These are phyloP conservation scores for Pionites leucogaster DNA, from an alignment of 2,113 vertebrate genomes.

Conservation along the genomic window DNA sequence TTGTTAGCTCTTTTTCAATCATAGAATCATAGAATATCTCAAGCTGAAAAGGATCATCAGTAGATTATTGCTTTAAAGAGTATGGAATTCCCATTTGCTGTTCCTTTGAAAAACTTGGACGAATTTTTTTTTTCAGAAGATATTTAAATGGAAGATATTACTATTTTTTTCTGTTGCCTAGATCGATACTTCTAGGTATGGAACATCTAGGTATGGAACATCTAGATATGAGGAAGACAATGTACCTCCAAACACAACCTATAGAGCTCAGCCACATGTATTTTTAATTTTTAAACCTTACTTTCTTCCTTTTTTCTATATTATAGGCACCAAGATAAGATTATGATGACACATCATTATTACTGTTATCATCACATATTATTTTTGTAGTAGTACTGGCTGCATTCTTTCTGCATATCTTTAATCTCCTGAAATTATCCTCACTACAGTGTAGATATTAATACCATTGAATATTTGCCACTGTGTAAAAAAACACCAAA, in stretches of 20 bases:
- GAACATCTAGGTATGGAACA: not conserved
- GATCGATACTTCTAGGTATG: not conserved
- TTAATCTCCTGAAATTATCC: not conserved
- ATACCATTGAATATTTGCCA: not conserved
- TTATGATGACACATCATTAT: not conserved
- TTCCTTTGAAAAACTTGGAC: not conserved
- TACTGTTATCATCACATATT: not conserved
- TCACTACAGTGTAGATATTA: not conserved
- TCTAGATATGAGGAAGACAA: not conserved
- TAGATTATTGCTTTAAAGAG: not conserved
- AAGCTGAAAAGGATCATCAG: not conserved
- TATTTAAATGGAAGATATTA: not conserved
- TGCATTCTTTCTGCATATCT: not conserved
- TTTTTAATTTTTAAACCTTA: not conserved
- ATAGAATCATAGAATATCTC: not conserved
- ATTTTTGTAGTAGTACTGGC: not conserved
- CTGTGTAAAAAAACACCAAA: not conserved
- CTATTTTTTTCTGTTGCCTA: not conserved
- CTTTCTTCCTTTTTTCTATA: not conserved
- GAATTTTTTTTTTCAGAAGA: not conserved
- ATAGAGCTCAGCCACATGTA: not conserved
- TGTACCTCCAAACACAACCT: not conserved
- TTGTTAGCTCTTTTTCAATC: not conserved
- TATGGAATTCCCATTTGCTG: not conserved
- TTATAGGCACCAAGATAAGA: not conserved